These are phyloP conservation scores for Discoglossus pictus DNA, from an alignment of 2,797 vertebrate genomes.

Conservation along the genomic window DNA sequence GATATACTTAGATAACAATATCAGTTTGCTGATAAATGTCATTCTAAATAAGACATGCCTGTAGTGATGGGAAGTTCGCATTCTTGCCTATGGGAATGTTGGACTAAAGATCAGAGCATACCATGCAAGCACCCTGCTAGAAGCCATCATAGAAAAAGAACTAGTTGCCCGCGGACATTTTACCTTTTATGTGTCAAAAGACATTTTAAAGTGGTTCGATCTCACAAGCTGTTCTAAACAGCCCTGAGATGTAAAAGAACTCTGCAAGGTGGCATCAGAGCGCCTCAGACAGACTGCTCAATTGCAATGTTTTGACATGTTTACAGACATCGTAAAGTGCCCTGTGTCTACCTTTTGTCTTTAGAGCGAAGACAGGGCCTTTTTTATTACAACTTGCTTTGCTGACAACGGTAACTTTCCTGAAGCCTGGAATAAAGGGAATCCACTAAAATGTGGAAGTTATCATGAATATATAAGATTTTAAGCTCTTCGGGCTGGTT, in stretches of 20 bases:
- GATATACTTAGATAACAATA: too few species aligned
- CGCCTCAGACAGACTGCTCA: conserved; percentile 20
- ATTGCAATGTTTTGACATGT: conserved; percentile 43
- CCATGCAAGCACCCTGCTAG: conserved; percentile 12
- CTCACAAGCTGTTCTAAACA: conserved; percentile 23
- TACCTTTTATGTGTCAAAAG: conserved; percentile 42
- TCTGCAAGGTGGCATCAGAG: conserved; percentile 21
- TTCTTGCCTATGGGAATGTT: conserved; percentile 38
- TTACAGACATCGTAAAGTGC: conserved; percentile 37
- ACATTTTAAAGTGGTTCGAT: conserved; percentile 25
- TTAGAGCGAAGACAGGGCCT: conserved; percentile 12
- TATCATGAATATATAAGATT: too few species aligned
- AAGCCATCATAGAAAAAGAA: not conserved
- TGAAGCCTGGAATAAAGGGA: too few species aligned
- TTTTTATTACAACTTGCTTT: conserved; percentile 27
- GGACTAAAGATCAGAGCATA: conserved; percentile 31
- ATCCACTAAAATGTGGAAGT: too few species aligned
- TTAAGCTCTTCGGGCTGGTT: too few species aligned
- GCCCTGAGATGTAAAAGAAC: not conserved
- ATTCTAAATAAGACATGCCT: not conserved
- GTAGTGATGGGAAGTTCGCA: not conserved
- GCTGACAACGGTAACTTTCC: not conserved
- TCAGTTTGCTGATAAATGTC: not conserved
- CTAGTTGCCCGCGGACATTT: not conserved
- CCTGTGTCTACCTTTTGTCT: conserved; percentile 19